Evolutionary conservation across 2,888 invertebrate genomes (phyloP).

Genomic region (Podotricha telesiphe): DNA sequence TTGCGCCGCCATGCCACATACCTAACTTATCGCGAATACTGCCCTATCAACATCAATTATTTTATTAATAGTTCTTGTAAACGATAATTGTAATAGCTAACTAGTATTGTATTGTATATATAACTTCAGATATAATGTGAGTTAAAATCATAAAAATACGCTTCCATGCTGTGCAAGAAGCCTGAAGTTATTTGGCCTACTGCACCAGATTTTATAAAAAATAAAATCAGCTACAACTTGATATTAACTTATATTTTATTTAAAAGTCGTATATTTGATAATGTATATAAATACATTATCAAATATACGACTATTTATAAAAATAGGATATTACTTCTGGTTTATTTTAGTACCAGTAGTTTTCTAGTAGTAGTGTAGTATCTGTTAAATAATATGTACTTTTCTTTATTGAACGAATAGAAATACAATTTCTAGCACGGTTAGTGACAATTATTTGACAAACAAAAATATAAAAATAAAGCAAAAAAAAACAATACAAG

Average conservation of each 20-base stretch:
- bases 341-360: background rate
- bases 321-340: background rate
- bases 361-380: no score
- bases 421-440: no score
- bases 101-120: background rate
- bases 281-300: no score
- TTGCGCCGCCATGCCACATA: conserved; percentile 69
- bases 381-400: no score
- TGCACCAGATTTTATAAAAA: conserved; percentile 1
- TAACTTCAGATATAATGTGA: background rate
- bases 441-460: no score
- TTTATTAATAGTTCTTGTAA: conserved; percentile 63
- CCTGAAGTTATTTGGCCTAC: conserved; percentile 15
- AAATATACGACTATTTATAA: no score
- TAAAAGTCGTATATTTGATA: background rate
- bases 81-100: conserved; percentile 24
- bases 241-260: background rate
- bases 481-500: no score
- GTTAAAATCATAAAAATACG: background rate
- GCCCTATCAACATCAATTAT: conserved; percentile 77
- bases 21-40: conserved; percentile 75
- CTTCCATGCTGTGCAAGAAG: background rate
- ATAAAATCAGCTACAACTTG: background rate
- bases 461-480: no score
- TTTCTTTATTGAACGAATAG: no score